A percentile compares a stretch with the other conserved stretches of the same genome.
Evolutionary conservation across 2,888 invertebrate species (phyloP).

Genomic region (Dione vanillae): DNA sequence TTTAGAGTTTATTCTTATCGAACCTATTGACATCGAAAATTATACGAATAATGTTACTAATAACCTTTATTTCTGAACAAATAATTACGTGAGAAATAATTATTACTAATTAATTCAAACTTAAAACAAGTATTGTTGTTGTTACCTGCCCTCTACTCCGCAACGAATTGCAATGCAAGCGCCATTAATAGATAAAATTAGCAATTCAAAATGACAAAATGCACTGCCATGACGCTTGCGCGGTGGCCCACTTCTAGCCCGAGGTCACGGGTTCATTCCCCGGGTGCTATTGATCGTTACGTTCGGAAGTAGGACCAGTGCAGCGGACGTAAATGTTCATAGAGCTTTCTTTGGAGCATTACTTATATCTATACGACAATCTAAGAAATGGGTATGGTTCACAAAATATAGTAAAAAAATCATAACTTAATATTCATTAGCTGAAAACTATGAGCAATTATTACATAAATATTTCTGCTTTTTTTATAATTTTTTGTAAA

Average conservation of each 20-base stretch:
- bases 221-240: constrained; percentile 76
- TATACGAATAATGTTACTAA: background rate
- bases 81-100: constrained; percentile 1
- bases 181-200: constrained; percentile 57
- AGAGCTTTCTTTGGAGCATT: constrained; percentile 54
- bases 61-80: background rate
- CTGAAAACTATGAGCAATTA: no score
- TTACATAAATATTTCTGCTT: no score
- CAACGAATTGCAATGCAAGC: constrained; percentile 37
- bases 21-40: background rate
- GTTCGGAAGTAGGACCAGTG: constrained; percentile 77
- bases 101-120: constrained; percentile 3
- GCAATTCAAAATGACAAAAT: constrained; percentile 74
- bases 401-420: no score
- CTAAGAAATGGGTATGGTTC: background rate
- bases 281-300: constrained; percentile 81
- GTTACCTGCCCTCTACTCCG: constrained; percentile 10
- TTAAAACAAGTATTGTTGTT: background rate
- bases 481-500: no score
- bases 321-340: constrained; percentile 68
- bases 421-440: no score
- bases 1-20: no score
- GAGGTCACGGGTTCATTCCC: constrained; percentile 83
- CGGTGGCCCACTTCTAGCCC: constrained; percentile 75
- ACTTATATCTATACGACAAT: background rate